Base-by-base conservation (phyloP, 1,140 invertebrate species). In the Aphelenchoides fujianensis region DNA sequence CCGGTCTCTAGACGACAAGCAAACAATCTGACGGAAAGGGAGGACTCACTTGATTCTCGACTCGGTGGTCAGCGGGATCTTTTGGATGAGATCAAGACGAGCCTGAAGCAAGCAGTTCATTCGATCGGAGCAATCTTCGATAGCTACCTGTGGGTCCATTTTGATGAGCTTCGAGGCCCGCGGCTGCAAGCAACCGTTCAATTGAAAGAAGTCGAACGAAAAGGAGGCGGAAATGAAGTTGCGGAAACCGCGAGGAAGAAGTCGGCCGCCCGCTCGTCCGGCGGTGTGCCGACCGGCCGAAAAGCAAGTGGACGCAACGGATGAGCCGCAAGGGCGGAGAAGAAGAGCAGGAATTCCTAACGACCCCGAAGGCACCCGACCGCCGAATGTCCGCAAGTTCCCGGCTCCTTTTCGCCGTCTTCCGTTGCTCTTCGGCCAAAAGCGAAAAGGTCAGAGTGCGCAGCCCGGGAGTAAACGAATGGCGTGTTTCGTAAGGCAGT, bases 1-100 rank as follows among this genome's bases (percentile, higher is more conserved):
- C 31, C 37, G 31, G 67, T 76, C 75, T 54, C 69, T 75, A n/a
- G n/a, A n/a, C n/a, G 7, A 36, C 72, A 75, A 3, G 3, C 57
- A 30, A 68, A 68, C n/a, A 5, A 70, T 36, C 63, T 0, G 57
- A 72, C n/a, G 31, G 16, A 3, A 31, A 30, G 3, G 30, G 41
- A n/a, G 28, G 61, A 23, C 57, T 78, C 75, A 28, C 71, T 71
- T 34, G 30, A 68, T 70, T n/a, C n/a, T 73, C 9, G 30, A 48
- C n/a, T 23, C 74, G 2, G 19, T 41, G 7, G 30, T 72, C 30
- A 71, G 32, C 23, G 73, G 75, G 19, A 69, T 55, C 55, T 78
- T 76, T 34, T 74, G 61, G 31, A 68, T 63, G 23, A 41, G 7
- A 72, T 59, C 71, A 27, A 69, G 35, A 16, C 37, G 16, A 34